Percentiles rank a stretch among this genome's conserved stretches.
These are phyloP conservation scores for Acromyrmex echinatior DNA, from an alignment of 1,140 invertebrate species.

Conservation along the genomic window DNA sequence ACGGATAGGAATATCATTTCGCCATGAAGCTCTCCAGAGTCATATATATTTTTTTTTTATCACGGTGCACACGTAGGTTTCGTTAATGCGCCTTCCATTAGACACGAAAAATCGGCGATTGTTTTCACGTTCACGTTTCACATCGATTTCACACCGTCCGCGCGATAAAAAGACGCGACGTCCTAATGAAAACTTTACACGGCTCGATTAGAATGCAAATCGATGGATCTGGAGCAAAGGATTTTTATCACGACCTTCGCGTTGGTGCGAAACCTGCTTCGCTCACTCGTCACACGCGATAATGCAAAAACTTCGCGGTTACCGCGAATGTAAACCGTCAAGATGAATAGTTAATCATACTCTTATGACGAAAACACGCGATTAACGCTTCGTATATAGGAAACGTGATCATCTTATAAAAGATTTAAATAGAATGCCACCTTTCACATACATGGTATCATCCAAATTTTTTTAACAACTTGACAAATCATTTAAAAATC, in stretches of 20 bases:
- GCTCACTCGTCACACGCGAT: background rate
- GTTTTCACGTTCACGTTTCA: background rate
- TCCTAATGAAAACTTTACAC: background rate
- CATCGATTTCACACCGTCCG: background rate
- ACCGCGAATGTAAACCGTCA: background rate
- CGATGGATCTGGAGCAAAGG: conserved; percentile 27
- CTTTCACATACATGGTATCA: background rate
- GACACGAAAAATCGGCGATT: background rate
- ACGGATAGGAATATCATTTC: conserved; percentile 71
- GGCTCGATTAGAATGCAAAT: conserved; percentile 46
- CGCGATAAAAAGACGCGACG: conserved; percentile 25
- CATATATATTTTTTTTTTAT: conserved; percentile 6
- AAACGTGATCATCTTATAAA: background rate
- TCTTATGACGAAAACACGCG: background rate
- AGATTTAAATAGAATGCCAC: background rate
- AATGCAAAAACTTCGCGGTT: conserved; percentile 4
- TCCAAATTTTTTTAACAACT: background rate
- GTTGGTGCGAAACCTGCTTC: background rate
- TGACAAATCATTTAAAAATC: background rate
- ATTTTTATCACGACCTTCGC: conserved; percentile 19
- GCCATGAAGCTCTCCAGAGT: background rate
- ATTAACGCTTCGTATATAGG: background rate
- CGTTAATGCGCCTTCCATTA: conserved; percentile 19
- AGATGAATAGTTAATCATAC: conserved; percentile 12
- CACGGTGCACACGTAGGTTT: background rate